Evolutionary conservation across 2,113 vertebrate species (phyloP).

Genomic region (Mungos mungo): DNA sequence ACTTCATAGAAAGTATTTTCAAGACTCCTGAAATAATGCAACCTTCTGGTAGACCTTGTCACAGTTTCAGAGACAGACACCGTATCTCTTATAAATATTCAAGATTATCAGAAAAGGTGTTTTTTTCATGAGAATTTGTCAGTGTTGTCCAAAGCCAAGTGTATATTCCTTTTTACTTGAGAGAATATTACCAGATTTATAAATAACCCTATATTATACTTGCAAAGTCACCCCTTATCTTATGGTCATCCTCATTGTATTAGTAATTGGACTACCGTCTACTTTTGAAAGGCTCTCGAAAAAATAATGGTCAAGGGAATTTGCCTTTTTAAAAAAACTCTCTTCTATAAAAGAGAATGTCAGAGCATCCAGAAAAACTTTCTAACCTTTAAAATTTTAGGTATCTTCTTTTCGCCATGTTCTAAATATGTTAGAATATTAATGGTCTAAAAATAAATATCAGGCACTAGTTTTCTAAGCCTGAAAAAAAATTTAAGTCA

Average conservation of each 20-base stretch:
- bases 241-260: neutral
- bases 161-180: neutral
- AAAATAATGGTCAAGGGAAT: slow-evolving; percentile 47
- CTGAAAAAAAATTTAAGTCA: slow-evolving; percentile 17
- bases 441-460: slow-evolving; percentile 10
- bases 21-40: slow-evolving; percentile 55
- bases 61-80: slow-evolving; percentile 59
- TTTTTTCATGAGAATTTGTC: neutral
- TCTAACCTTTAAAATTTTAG: slow-evolving; percentile 19
- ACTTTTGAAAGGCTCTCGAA: slow-evolving; percentile 35
- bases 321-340: slow-evolving; percentile 32
- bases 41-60: slow-evolving; percentile 64
- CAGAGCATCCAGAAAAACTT: slow-evolving; percentile 37
- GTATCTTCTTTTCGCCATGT: neutral
- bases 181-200: neutral
- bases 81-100: slow-evolving; percentile 69
- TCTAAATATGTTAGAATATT: neutral
- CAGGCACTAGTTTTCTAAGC: neutral
- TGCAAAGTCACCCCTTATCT: neutral
- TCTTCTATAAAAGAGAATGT: slow-evolving; percentile 35
- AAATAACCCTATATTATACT: neutral
- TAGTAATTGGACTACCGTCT: neutral
- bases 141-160: neutral
- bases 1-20: neutral
- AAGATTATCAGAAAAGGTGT: slow-evolving; percentile 15